Percentiles rank a stretch among this genome's conserved stretches.
phyloP scores from a whole-genome alignment of 2,797 vertebrate species.

The Sebastes paucispinis region DNA sequence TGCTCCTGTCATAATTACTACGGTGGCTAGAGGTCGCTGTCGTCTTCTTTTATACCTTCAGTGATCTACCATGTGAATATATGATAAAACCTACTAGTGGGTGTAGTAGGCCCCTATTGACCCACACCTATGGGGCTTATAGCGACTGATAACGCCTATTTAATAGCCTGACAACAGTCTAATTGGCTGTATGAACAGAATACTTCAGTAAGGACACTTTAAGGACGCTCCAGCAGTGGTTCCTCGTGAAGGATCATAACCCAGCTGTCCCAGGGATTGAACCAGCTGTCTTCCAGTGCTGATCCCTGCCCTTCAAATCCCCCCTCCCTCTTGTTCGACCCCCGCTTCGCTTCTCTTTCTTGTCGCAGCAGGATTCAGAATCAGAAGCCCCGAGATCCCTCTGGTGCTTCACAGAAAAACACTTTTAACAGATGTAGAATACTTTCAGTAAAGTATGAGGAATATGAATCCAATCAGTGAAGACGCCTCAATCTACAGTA shows the following conservation, averaged over 20 bases:
- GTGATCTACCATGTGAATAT: no score
- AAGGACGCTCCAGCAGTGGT: constrained; percentile 10
- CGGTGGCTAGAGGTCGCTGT: no score
- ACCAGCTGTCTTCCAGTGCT: background rate
- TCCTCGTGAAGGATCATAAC: constrained; percentile 21
- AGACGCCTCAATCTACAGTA: background rate
- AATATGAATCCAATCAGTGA: constrained; percentile 31
- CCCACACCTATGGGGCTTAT: no score
- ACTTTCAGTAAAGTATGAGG: background rate
- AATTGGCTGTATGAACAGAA: background rate
- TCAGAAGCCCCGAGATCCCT: background rate
- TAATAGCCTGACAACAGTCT: no score
- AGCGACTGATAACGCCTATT: no score
- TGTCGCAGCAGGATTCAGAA: constrained; percentile 10
- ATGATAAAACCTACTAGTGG: no score
- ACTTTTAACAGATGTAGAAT: background rate
- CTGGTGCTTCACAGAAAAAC: background rate
- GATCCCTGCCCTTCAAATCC: constrained; percentile 31
- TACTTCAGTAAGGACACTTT: background rate
- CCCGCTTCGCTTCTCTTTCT: background rate
- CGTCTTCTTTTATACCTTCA: no score
- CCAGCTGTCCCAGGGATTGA: constrained; percentile 26
- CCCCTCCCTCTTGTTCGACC: constrained; percentile 8
- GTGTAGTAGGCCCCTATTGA: no score
- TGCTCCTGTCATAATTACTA: no score